Percentiles rank a stretch among this genome's conserved stretches.
phyloP scores from a whole-genome alignment of 2,113 vertebrate species.

The Oreocharis arfaki region DNA sequence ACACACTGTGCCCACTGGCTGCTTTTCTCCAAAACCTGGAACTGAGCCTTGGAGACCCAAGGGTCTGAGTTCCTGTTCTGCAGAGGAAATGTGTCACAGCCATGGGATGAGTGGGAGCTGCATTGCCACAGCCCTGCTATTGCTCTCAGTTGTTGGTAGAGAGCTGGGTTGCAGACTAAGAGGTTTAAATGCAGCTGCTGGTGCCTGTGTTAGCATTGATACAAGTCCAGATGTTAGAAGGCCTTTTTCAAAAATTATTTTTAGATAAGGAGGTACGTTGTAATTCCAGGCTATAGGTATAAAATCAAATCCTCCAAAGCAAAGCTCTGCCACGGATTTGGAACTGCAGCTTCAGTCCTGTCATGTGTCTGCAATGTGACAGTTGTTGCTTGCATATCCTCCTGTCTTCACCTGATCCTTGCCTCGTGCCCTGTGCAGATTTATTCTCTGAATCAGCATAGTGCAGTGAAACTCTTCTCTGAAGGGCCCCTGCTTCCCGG shows the following conservation, averaged over 20 bases:
- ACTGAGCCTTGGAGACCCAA: background rate
- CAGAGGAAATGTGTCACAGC: background rate
- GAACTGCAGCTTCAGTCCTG: background rate
- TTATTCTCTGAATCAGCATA: background rate
- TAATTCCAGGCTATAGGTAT: background rate
- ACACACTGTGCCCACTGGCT: slow-evolving; percentile 9
- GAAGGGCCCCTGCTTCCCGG: background rate
- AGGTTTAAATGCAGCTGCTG: background rate
- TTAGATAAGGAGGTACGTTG: background rate
- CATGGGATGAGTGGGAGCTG: background rate
- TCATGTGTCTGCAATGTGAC: background rate
- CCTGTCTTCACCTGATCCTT: background rate
- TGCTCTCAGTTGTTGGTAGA: background rate
- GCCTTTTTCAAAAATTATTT: background rate
- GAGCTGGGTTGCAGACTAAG: background rate
- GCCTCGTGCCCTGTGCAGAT: background rate
- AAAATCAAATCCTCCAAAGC: background rate
- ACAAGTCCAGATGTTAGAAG: background rate
- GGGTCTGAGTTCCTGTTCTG: background rate
- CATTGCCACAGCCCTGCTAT: rapidly evolving
- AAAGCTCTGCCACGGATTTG: background rate
- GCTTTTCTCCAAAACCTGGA: background rate
- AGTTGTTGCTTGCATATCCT: background rate
- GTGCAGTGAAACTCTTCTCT: background rate
- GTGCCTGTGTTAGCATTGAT: background rate